A percentile compares a stretch with the other conserved stretches of the same genome.
phyloP scores from a whole-genome alignment of 2,113 vertebrate genomes.

The Nematolebias whitei region DNA sequence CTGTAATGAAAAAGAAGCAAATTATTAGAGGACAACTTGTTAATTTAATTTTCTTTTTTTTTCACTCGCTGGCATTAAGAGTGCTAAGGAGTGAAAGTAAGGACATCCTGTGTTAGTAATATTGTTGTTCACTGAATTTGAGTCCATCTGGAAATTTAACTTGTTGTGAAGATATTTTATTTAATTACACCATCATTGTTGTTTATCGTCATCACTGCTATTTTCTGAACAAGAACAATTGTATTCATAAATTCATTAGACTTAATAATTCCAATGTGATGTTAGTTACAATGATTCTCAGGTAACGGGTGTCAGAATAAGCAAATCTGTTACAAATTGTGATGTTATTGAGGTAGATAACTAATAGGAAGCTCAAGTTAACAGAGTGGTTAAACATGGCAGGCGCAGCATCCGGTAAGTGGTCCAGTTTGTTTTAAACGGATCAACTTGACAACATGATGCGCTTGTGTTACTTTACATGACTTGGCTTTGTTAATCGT shows the following conservation, averaged over 20 bases:
- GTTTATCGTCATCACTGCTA: neutral
- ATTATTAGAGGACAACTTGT: neutral
- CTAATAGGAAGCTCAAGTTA: slow-evolving; percentile 12
- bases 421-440: slow-evolving; percentile 15
- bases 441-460: slow-evolving; percentile 1
- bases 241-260: neutral
- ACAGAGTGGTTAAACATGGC: slow-evolving; percentile 4
- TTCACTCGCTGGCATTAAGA: neutral
- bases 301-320: neutral
- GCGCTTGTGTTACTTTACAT: slow-evolving; percentile 4
- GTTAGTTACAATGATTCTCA: too few species aligned
- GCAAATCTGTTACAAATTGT: slow-evolving; percentile 15
- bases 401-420: slow-evolving; percentile 17
- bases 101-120: neutral
- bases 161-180: neutral
- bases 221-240: neutral
- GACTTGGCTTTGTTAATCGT: neutral
- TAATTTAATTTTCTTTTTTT: neutral
- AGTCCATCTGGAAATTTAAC: neutral
- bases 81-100: neutral
- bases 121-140: too few species aligned
- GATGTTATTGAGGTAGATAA: slow-evolving; percentile 1
- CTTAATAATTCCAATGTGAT: too few species aligned
- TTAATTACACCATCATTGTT: neutral
- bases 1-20: neutral